Percentiles rank a stretch among this genome's conserved stretches.
Conservation (phyloP, 2,888 invertebrate genomes). For the Campoplex nolae region DNA sequence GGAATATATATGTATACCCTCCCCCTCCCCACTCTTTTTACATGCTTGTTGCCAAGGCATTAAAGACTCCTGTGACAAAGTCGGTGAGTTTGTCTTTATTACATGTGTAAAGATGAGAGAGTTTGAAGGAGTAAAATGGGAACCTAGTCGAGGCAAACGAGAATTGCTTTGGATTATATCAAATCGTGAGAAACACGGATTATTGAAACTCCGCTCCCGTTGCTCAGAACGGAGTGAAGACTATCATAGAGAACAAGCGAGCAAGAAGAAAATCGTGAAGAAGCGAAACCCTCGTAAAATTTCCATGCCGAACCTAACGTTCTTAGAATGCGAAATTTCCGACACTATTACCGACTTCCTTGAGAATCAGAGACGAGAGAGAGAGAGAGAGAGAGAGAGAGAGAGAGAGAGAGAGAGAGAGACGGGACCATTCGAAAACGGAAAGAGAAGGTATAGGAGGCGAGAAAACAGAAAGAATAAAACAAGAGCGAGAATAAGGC, state of each 20-base stretch:
- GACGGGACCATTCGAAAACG: background rate
- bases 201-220: slow-evolving; percentile 61
- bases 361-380: slow-evolving; percentile 26
- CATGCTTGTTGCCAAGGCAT: background rate
- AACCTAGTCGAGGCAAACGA: slow-evolving; percentile 42
- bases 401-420: too few relatives aligned
- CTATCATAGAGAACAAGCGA: slow-evolving; percentile 12
- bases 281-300: slow-evolving; percentile 63
- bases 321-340: slow-evolving; percentile 64
- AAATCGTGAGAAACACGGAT: slow-evolving; percentile 52
- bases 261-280: slow-evolving; percentile 10
- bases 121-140: slow-evolving; percentile 18
- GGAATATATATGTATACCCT: background rate
- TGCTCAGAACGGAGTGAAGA: background rate
- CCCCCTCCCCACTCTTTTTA: background rate
- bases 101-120: slow-evolving; percentile 1
- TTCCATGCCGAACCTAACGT: slow-evolving; percentile 62
- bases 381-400: too few relatives aligned
- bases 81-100: slow-evolving; percentile 40
- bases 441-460: background rate
- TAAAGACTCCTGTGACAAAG: slow-evolving; percentile 30
- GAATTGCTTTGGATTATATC: slow-evolving; percentile 19
- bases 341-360: slow-evolving; percentile 19
- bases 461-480: slow-evolving; percentile 8
- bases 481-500: too few relatives aligned